phyloP scores from a whole-genome alignment of 2,797 vertebrate species.

The Enteromius afrohamiltoni region DNA sequence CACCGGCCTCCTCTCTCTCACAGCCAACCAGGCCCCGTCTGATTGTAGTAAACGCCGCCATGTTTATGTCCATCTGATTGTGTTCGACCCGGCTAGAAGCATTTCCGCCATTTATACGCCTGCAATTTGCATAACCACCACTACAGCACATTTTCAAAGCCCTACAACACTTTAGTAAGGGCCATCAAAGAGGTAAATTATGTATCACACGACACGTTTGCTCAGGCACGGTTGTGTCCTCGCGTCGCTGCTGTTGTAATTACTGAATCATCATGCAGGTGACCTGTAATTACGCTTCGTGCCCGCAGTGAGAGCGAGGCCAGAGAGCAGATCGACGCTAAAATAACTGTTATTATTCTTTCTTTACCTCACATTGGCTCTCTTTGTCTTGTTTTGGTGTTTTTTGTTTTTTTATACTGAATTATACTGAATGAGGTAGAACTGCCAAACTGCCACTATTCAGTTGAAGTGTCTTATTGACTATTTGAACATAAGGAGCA shows the following conservation, averaged over 20 bases:
- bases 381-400: constrained; percentile 9
- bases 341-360: constrained; percentile 81
- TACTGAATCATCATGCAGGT: constrained; percentile 74
- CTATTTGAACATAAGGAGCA: neutral
- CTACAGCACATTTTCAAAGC: constrained; percentile 12
- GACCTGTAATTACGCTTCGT: constrained; percentile 79
- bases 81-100: neutral
- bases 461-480: neutral
- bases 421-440: neutral
- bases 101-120: neutral
- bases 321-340: constrained; percentile 68
- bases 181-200: constrained; percentile 40
- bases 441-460: constrained; percentile 8
- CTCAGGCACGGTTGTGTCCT: constrained; percentile 65
- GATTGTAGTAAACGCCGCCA: neutral
- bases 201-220: constrained; percentile 37
- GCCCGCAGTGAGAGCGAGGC: constrained; percentile 71
- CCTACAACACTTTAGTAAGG: neutral
- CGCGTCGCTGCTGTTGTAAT: constrained; percentile 71
- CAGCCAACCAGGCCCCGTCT: no score
- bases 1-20: constrained; percentile 23
- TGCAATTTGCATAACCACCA: constrained; percentile 11
- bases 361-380: constrained; percentile 53
- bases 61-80: constrained; percentile 35
- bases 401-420: neutral